Evolutionary conservation across 2,797 vertebrate genomes (phyloP).

Genomic region (Distichodus sexfasciatus): DNA sequence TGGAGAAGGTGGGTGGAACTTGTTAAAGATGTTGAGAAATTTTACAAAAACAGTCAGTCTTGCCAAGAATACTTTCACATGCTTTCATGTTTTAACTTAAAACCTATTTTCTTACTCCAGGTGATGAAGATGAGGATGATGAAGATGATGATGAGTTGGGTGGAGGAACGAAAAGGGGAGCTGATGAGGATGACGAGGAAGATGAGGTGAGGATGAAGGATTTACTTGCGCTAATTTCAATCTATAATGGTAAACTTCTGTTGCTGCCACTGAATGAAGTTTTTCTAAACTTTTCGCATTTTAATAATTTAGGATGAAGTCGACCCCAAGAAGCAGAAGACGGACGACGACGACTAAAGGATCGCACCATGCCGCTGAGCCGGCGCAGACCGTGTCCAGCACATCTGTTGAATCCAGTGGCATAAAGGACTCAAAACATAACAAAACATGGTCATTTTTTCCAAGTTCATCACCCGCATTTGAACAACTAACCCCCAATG

Average conservation of each 20-base stretch:
- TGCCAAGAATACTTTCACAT: no score
- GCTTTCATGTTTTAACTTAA: neutral
- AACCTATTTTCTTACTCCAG: constrained; percentile 39
- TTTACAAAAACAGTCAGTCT: no score
- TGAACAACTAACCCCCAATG: constrained; percentile 54
- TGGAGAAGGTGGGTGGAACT: constrained; percentile 77
- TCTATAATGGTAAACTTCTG: neutral
- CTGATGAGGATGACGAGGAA: constrained; percentile 87
- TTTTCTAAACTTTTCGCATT: neutral
- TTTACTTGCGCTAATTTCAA: no score
- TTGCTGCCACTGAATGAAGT: neutral
- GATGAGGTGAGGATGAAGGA: constrained; percentile 63
- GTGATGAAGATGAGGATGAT: constrained; percentile 84
- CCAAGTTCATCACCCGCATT: constrained; percentile 74
- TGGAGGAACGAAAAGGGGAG: constrained; percentile 84
- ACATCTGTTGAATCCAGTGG: constrained; percentile 67
- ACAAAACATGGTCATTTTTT: constrained; percentile 86
- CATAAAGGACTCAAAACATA: constrained; percentile 56
- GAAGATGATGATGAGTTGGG: constrained; percentile 88
- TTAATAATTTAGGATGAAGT: constrained; percentile 79
- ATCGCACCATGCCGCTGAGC: constrained; percentile 65
- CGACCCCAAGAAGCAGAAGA: constrained; percentile 95
- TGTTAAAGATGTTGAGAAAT: neutral
- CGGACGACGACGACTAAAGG: constrained; percentile 82
- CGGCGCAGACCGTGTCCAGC: constrained; percentile 71